These are phyloP conservation scores for Drosophila multiciliata DNA, from an alignment of 2,888 invertebrate species.

Conservation along the genomic window DNA sequence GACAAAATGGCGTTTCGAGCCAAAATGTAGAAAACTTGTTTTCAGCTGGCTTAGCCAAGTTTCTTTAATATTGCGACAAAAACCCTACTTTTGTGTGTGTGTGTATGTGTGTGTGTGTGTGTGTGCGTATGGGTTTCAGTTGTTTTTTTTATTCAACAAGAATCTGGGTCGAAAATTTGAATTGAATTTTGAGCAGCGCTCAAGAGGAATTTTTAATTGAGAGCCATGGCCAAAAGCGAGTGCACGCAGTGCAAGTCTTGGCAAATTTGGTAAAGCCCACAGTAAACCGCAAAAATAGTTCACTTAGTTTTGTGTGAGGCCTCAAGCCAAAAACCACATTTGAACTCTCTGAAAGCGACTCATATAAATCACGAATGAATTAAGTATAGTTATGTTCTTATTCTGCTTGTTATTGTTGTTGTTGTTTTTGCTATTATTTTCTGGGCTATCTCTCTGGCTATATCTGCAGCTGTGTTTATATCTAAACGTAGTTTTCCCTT, in stretches of 20 bases:
- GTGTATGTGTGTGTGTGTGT: constrained; percentile 15
- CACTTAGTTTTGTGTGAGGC: constrained; percentile 32
- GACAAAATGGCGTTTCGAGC: constrained; percentile 73
- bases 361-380: constrained; percentile 82
- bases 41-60: constrained; percentile 64
- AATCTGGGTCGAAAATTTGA: constrained; percentile 64
- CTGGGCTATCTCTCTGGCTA: constrained; percentile 25
- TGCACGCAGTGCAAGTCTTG: constrained; percentile 60
- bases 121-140: constrained; percentile 26
- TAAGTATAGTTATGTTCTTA: constrained; percentile 66
- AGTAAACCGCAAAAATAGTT: constrained; percentile 72
- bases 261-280: constrained; percentile 33
- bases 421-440: constrained; percentile 13
- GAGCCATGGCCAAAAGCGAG: constrained; percentile 42
- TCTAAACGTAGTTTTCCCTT: constrained; percentile 22
- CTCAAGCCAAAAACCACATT: constrained; percentile 57
- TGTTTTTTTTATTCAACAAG: constrained; percentile 65
- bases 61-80: constrained; percentile 38
- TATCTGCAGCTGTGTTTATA: constrained; percentile 23
- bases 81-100: constrained; percentile 6
- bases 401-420: constrained; percentile 17
- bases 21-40: constrained; percentile 71
- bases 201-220: constrained; percentile 77
- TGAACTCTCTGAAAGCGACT: constrained; percentile 73
- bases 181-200: constrained; percentile 73